These are phyloP conservation scores for Psococerastis gibbosa DNA, from an alignment of 2,888 invertebrate species.

Conservation along the genomic window DNA sequence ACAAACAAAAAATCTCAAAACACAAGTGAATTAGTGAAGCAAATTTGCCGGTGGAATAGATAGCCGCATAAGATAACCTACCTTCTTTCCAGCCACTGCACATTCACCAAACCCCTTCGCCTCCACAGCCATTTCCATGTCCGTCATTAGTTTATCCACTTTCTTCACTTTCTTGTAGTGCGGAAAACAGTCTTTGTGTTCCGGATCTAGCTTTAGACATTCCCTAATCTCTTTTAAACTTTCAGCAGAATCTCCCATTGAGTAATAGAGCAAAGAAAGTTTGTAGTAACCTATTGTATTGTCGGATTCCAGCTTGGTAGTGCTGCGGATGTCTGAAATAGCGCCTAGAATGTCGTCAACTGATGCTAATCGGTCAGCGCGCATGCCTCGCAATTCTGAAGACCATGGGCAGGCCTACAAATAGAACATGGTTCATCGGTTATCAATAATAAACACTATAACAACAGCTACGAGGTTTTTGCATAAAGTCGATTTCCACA, in stretches of 20 bases:
- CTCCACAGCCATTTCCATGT: constrained; percentile 41
- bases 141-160: constrained; percentile 56
- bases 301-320: constrained; percentile 80
- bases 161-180: constrained; percentile 94
- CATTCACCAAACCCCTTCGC: constrained; percentile 47
- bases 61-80: too few relatives aligned
- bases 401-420: constrained; percentile 84
- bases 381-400: constrained; percentile 54
- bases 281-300: constrained; percentile 73
- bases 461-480: too few relatives aligned
- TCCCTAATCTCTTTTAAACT: constrained; percentile 60
- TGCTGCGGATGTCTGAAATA: constrained; percentile 73
- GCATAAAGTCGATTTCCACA: too few relatives aligned
- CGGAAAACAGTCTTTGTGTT: constrained; percentile 89
- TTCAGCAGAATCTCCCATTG: constrained; percentile 79
- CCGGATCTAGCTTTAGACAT: constrained; percentile 91
- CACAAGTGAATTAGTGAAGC: too few relatives aligned
- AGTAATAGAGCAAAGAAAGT: constrained; percentile 70
- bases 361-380: constrained; percentile 70
- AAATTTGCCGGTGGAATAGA: too few relatives aligned
- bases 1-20: too few relatives aligned
- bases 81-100: constrained; percentile 42
- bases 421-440: too few relatives aligned
- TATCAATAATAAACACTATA: too few relatives aligned
- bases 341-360: constrained; percentile 67